phyloP scores from a whole-genome alignment of 2,888 invertebrate genomes.

The Mesorhabditis sp. region DNA sequence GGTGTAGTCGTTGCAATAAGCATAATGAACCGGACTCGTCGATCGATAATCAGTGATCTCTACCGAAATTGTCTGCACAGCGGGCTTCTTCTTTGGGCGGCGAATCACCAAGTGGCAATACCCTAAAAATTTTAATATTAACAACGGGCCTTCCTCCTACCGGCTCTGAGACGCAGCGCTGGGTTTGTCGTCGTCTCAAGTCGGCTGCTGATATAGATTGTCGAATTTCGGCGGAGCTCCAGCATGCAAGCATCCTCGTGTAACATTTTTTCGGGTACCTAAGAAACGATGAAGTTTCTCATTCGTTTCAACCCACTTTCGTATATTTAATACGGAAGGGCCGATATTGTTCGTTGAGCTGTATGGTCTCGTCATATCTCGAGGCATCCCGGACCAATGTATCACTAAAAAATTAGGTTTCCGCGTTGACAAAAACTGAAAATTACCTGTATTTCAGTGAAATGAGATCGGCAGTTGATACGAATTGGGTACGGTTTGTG shows the following conservation, averaged over 20 bases:
- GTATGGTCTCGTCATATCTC: neutral
- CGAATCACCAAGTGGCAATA: conserved; percentile 17
- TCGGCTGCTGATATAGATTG: neutral
- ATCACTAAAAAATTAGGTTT: conserved; percentile 1
- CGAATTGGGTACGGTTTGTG: conserved; percentile 26
- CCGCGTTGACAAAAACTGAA: neutral
- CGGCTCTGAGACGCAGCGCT: neutral
- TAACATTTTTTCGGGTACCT: conserved; percentile 6
- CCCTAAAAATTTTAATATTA: conserved; percentile 3
- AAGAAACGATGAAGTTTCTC: neutral
- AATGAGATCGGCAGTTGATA: conserved; percentile 30
- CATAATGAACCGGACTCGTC: neutral
- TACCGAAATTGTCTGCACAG: conserved; percentile 13
- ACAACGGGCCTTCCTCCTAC: neutral
- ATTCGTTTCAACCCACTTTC: conserved; percentile 16
- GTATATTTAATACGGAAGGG: conserved; percentile 16
- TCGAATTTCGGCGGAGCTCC: neutral
- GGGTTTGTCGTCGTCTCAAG: neutral
- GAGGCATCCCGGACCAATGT: neutral
- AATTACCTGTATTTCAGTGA: conserved; percentile 9
- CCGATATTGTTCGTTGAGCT: conserved; percentile 8
- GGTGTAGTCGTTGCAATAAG: conserved; percentile 4
- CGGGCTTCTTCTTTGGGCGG: conserved; percentile 11
- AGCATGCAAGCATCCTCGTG: neutral
- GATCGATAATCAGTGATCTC: conserved; percentile 12